phyloP scores from a whole-genome alignment of 2,888 invertebrate genomes.

The Lepidonotus clava region DNA sequence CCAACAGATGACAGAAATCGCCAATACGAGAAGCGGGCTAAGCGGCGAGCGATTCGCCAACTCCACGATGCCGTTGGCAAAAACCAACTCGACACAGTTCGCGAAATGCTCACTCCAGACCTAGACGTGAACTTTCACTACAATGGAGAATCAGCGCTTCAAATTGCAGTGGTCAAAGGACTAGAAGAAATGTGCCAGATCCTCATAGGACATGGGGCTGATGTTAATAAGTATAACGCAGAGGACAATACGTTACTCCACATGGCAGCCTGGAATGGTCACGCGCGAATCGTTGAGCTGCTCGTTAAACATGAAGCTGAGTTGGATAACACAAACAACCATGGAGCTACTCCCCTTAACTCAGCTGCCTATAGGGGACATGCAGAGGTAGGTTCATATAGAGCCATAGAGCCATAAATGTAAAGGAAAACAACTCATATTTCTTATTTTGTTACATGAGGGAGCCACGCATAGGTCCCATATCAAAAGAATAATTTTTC shows the following conservation, averaged over 20 bases:
- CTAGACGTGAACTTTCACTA: constrained; percentile 78
- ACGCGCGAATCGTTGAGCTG: constrained; percentile 68
- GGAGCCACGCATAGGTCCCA: too few relatives aligned
- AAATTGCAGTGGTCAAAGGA: constrained; percentile 74
- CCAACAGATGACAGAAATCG: neutral
- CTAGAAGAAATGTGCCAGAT: constrained; percentile 71
- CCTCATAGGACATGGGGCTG: constrained; percentile 73
- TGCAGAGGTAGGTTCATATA: too few relatives aligned
- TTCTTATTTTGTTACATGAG: too few relatives aligned
- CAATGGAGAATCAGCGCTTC: constrained; percentile 74
- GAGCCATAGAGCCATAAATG: too few relatives aligned
- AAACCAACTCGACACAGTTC: constrained; percentile 67
- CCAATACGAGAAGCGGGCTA: constrained; percentile 50
- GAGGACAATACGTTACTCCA: constrained; percentile 63
- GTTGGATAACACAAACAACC: constrained; percentile 72
- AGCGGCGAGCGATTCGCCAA: constrained; percentile 41
- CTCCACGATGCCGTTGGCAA: constrained; percentile 74
- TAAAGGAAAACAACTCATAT: too few relatives aligned
- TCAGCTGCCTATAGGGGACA: constrained; percentile 72
- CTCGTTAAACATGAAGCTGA: constrained; percentile 72
- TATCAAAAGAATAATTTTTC: too few relatives aligned
- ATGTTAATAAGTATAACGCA: constrained; percentile 74
- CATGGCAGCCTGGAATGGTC: constrained; percentile 73
- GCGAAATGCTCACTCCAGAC: constrained; percentile 68
- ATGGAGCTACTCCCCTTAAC: constrained; percentile 72